Evolutionary conservation across 2,797 vertebrate species (phyloP).

Genomic region (Crenichthys baileyi): DNA sequence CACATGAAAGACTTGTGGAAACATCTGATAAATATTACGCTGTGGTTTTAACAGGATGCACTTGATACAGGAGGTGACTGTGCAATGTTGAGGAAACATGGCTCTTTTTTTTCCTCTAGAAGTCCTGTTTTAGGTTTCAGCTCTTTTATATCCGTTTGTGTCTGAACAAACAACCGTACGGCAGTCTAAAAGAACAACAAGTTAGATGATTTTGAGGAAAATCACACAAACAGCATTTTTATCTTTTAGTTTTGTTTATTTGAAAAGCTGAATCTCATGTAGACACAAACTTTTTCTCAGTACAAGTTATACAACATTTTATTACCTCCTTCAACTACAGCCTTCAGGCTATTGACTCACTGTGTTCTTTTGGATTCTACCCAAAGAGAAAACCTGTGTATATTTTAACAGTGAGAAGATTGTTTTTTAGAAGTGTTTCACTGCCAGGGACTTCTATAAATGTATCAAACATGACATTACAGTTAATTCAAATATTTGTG

Average conservation of each 20-base stretch:
- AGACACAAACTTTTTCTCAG: background rate
- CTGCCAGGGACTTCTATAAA: background rate
- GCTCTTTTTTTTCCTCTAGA: background rate
- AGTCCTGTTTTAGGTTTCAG: background rate
- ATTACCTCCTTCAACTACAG: background rate
- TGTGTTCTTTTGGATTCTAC: background rate
- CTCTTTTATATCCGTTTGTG: background rate
- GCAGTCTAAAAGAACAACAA: background rate
- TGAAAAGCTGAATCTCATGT: background rate
- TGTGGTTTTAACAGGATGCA: conserved; percentile 17
- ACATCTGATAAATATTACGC: conserved; percentile 42
- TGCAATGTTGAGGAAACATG: background rate
- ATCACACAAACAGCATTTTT: background rate
- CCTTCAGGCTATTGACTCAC: background rate
- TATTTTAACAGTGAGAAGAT: background rate
- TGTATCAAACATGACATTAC: background rate
- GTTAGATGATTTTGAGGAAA: background rate
- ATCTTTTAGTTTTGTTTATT: background rate
- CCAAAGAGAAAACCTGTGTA: background rate
- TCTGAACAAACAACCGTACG: background rate
- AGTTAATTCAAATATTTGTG: background rate
- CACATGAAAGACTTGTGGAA: conserved; percentile 33
- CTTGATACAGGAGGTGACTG: background rate
- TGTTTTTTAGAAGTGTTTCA: background rate
- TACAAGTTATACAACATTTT: background rate